A percentile compares a stretch with the other conserved stretches of the same genome.
Evolutionary conservation across 2,797 vertebrate species (phyloP).

Genomic region (Adrianichthys oophorus): DNA sequence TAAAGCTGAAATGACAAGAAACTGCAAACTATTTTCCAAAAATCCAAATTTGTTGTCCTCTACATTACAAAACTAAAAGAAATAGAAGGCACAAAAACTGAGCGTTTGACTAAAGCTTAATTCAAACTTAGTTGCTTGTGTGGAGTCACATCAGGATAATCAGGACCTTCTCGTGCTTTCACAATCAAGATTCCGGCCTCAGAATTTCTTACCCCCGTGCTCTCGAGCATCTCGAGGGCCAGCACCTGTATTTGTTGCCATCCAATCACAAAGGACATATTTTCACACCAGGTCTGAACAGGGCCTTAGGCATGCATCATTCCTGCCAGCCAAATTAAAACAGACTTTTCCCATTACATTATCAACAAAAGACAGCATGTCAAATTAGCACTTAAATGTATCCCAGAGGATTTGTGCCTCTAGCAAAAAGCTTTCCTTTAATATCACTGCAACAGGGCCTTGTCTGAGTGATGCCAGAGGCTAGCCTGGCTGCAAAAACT

Average conservation of each 20-base stretch:
- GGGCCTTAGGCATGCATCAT: slow-evolving; percentile 1
- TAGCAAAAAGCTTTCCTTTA: slow-evolving; percentile 13
- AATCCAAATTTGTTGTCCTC: too few relatives aligned
- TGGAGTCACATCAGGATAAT: neutral
- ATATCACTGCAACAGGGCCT: slow-evolving; percentile 3
- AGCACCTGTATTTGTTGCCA: neutral
- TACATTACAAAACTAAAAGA: too few relatives aligned
- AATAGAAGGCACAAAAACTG: too few relatives aligned
- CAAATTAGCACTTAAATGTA: slow-evolving; percentile 22
- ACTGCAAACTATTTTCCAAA: too few relatives aligned
- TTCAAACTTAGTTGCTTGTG: neutral
- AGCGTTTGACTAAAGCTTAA: neutral
- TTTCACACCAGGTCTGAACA: slow-evolving; percentile 2
- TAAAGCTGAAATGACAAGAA: too few relatives aligned
- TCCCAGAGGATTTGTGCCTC: slow-evolving; percentile 10
- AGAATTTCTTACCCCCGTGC: neutral
- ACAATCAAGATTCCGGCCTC: neutral
- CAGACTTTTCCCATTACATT: slow-evolving; percentile 22
- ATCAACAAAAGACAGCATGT: slow-evolving; percentile 10
- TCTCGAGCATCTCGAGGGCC: neutral
- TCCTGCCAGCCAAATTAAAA: slow-evolving; percentile 26
- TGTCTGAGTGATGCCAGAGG: slow-evolving; percentile 6
- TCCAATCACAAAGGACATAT: neutral
- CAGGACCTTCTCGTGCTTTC: neutral
- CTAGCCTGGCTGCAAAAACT: neutral